These are phyloP conservation scores for Montipora foliosa DNA, from an alignment of 64 coral and sea anemone species.

Conservation along the genomic window DNA sequence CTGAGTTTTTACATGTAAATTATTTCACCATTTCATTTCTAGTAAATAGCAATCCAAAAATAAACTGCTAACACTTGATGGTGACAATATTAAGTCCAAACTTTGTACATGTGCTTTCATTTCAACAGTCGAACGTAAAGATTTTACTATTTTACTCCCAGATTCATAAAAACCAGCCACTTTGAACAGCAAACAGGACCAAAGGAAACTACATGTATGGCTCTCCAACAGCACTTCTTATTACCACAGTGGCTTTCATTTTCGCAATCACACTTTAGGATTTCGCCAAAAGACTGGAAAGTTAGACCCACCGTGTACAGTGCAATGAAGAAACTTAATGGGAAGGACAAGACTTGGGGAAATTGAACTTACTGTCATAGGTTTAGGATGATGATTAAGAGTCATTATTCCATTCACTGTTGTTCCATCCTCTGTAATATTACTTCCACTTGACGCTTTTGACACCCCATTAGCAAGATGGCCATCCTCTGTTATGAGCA, in stretches of 20 bases:
- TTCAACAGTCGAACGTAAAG: too few relatives aligned
- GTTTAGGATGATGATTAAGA: conserved; percentile 73
- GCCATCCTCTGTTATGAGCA: not conserved
- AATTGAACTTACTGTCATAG: conserved; percentile 56
- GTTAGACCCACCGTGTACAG: not conserved
- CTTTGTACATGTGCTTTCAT: too few relatives aligned
- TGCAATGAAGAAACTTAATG: not conserved
- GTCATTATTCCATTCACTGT: conserved; percentile 53
- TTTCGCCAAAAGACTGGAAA: not conserved
- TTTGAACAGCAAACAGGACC: too few relatives aligned
- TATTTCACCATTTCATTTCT: not conserved
- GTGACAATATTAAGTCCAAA: too few relatives aligned
- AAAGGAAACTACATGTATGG: too few relatives aligned
- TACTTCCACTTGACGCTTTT: conserved; percentile 19
- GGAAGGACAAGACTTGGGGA: not conserved
- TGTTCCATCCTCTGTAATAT: conserved; percentile 54
- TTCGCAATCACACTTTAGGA: not conserved
- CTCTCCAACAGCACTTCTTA: too few relatives aligned
- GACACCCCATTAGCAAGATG: not conserved
- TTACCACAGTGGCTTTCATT: not conserved
- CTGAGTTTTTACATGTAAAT: not conserved
- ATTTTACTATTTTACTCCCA: too few relatives aligned
- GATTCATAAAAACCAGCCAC: too few relatives aligned
- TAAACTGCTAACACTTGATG: too few relatives aligned
- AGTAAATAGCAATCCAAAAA: too few relatives aligned